These are phyloP conservation scores for Drosophila athabasca DNA, from an alignment of 1,140 invertebrate genomes.

Conservation along the genomic window DNA sequence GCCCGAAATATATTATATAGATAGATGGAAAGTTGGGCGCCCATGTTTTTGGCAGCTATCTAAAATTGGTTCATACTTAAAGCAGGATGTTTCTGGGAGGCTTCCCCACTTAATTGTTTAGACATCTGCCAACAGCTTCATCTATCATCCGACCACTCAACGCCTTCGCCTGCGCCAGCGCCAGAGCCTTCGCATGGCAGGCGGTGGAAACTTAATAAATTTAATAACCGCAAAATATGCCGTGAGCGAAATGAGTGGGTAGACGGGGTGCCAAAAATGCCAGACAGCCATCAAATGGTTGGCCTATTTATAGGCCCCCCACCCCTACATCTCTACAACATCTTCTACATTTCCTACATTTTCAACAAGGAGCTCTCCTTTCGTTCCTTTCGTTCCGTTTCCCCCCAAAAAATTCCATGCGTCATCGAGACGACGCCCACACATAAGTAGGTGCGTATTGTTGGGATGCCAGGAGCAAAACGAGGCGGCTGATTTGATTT, in stretches of 20 bases:
- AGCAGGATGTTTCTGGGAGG: not conserved
- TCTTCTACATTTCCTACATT: constrained; percentile 14
- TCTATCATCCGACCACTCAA: constrained; percentile 40
- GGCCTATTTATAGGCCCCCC: constrained; percentile 54
- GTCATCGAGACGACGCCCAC: constrained; percentile 52
- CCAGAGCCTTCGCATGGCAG: not conserved
- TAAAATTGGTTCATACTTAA: not conserved
- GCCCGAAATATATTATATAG: constrained; percentile 17
- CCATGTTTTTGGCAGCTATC: not conserved
- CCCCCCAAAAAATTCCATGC: constrained; percentile 38
- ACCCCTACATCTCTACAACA: constrained; percentile 31
- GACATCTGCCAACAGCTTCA: constrained; percentile 57
- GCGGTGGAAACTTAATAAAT: constrained; percentile 50
- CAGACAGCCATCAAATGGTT: constrained; percentile 51
- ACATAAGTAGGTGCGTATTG: constrained; percentile 26
- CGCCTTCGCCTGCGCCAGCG: not conserved
- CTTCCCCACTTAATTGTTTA: constrained; percentile 51
- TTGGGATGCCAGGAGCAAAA: constrained; percentile 34
- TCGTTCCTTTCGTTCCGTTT: not conserved
- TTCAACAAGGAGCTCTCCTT: constrained; percentile 4
- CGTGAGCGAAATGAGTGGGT: constrained; percentile 11
- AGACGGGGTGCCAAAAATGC: constrained; percentile 46
- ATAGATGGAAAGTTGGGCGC: constrained; percentile 30
- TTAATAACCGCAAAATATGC: constrained; percentile 69
- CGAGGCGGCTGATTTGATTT: constrained; percentile 60